Base-by-base conservation (phyloP, 2,888 invertebrate species). In the Xestia rhomboidea region DNA sequence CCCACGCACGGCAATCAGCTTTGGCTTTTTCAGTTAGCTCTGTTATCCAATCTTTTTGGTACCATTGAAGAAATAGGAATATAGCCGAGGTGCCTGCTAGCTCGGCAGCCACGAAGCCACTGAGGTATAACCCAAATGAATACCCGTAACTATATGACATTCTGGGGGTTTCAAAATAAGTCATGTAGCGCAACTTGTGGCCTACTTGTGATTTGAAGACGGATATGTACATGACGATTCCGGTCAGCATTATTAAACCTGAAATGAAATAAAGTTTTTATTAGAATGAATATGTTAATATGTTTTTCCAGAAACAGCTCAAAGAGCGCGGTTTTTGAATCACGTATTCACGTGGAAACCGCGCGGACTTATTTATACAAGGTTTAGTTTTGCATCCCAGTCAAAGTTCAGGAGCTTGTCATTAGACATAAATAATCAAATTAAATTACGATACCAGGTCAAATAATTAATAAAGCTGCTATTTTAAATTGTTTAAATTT, bases 171-270 rank as follows among this genome's bases (percentile, higher is more conserved):
- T 98, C 98, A 79, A 98, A 97, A 72, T 98, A 97, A 34, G 98
- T 98, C 92, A 98, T 97, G 79, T 99, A 98, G 81, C 98, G 97
- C 79, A 99, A 97, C 95, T 99, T 99, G 91, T 98, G 98, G 66
- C 99, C 99, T 67, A 99, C 97, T 97, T 99, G 99, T 18, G 99
- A 98, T 95, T 99, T 99, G 94, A 99, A 98, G 91, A 98, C 98
- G 76, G 99, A 99, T 97, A 99, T 99, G 97, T 99, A 99, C 97
- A 99, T 98, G 91, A 99, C 98, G 94, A 99, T 97, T 69, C 99
- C 99, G 88, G 98, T 98, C 89, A 99, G 97, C 98, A 99, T 98
- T 87, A 99, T 97, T 84, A 99, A 97, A 93, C 99, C 99, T 99
- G 97, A 72, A 97, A 97, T 5, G 21, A 82, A 77, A 41, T 18